Percentiles rank a stretch among this genome's conserved stretches.
These are phyloP conservation scores for Hemicrepidius hirtus DNA, from an alignment of 2,888 invertebrate genomes.

Conservation along the genomic window DNA sequence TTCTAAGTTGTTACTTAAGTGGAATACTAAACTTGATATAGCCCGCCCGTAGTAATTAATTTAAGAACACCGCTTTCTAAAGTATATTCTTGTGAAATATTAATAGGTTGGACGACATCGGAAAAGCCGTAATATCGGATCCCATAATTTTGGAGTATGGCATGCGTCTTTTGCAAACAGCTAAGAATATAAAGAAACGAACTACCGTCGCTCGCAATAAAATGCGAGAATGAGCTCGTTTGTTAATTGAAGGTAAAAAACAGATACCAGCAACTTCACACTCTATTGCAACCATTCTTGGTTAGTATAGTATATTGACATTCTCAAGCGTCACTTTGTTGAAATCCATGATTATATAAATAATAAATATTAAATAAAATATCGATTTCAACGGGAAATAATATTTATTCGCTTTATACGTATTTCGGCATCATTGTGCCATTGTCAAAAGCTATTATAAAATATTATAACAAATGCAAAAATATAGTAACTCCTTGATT, in stretches of 20 bases:
- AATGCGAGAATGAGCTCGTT: constrained; percentile 38
- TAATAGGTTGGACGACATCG: constrained; percentile 39
- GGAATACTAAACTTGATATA: constrained; percentile 2
- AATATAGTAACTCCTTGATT: too few species aligned
- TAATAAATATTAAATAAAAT: too few species aligned
- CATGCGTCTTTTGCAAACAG: constrained; percentile 33
- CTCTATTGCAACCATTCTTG: constrained; percentile 19
- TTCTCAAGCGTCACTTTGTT: too few species aligned
- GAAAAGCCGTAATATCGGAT: constrained; percentile 36
- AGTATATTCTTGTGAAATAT: constrained; percentile 16
- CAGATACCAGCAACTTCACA: constrained; percentile 12
- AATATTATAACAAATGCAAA: too few species aligned
- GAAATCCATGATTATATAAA: too few species aligned
- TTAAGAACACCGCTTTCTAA: constrained; percentile 5
- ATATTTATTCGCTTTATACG: too few species aligned
- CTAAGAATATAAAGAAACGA: constrained; percentile 31
- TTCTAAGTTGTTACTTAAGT: constrained; percentile 11
- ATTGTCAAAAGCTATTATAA: too few species aligned
- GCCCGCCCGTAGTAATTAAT: not conserved
- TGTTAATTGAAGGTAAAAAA: constrained; percentile 30
- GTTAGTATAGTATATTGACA: constrained; percentile 18
- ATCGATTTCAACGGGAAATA: too few species aligned
- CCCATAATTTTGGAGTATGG: constrained; percentile 40
- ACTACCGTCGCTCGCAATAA: constrained; percentile 17
- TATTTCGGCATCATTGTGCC: too few species aligned